These are phyloP conservation scores for Hypocryptadius cinnamomeus DNA, from an alignment of 2,113 vertebrate genomes.

Conservation along the genomic window DNA sequence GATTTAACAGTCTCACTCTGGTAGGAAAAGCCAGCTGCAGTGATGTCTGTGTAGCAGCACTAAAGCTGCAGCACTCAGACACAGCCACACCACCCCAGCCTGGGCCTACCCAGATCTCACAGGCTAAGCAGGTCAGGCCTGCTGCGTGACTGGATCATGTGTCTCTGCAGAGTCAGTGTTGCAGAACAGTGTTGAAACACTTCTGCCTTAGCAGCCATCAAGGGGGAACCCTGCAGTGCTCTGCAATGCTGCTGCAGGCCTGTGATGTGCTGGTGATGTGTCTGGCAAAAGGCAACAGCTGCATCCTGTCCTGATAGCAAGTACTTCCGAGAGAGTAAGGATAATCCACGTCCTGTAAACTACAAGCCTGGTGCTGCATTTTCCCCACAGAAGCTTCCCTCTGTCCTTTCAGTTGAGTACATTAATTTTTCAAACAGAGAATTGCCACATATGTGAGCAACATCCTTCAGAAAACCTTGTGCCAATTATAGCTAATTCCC, in stretches of 20 bases:
- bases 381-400: not conserved
- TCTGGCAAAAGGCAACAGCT: not conserved
- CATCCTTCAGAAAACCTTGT: not conserved
- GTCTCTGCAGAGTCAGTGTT: not conserved
- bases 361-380: not conserved
- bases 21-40: not conserved
- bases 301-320: not conserved
- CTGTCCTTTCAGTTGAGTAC: not conserved
- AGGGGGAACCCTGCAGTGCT: not conserved
- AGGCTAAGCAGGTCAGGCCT: conserved; percentile 39
- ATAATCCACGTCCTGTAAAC: not conserved
- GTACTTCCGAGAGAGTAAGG: not conserved
- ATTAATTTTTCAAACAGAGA: not conserved
- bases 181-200: not conserved
- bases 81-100: not conserved
- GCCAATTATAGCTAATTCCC: not conserved
- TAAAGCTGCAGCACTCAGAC: not conserved
- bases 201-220: not conserved
- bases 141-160: not conserved
- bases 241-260: not conserved
- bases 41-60: not conserved
- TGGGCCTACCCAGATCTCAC: not conserved
- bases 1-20: not conserved
- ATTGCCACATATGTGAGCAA: not conserved
- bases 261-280: not conserved